phyloP scores from a whole-genome alignment of 2,797 vertebrate species.

The Cynopterus sphinx region DNA sequence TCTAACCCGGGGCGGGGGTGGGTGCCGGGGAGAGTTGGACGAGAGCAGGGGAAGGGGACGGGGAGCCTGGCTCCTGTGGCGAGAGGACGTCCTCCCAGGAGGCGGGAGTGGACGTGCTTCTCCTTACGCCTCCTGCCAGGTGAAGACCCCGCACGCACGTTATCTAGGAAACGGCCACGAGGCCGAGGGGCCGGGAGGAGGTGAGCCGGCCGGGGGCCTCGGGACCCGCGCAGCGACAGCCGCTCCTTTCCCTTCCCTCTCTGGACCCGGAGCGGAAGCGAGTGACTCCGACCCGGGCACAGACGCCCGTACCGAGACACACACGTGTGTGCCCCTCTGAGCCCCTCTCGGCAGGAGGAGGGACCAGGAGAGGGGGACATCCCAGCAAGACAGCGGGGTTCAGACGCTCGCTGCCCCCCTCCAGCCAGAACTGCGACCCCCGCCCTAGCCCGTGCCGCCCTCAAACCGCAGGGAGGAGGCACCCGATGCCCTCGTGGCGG shows the following conservation, averaged over 20 bases:
- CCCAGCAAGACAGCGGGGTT: neutral
- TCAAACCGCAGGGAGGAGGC: neutral
- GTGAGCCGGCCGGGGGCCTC: neutral
- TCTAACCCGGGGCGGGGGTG: too few species aligned
- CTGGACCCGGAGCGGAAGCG: neutral
- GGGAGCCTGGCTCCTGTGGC: neutral
- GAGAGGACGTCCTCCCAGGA: neutral
- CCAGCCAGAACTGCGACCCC: too few species aligned
- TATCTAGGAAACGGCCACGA: neutral
- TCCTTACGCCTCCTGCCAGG: neutral
- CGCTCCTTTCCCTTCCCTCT: neutral
- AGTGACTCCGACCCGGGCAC: too few species aligned
- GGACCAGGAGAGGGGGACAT: neutral
- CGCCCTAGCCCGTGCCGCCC: neutral
- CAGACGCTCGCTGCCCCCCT: neutral
- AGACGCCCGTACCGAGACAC: neutral
- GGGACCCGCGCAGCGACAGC: neutral
- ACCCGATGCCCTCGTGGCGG: neutral
- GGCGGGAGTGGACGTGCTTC: fast-evolving
- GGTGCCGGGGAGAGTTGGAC: too few species aligned
- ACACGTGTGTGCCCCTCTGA: neutral
- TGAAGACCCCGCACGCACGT: neutral
- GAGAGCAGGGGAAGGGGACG: neutral
- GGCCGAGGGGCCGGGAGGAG: neutral
- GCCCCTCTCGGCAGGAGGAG: too few species aligned